Evolutionary conservation across 2,797 vertebrate genomes (phyloP).

Genomic region (Macrochelys suwanniensis): DNA sequence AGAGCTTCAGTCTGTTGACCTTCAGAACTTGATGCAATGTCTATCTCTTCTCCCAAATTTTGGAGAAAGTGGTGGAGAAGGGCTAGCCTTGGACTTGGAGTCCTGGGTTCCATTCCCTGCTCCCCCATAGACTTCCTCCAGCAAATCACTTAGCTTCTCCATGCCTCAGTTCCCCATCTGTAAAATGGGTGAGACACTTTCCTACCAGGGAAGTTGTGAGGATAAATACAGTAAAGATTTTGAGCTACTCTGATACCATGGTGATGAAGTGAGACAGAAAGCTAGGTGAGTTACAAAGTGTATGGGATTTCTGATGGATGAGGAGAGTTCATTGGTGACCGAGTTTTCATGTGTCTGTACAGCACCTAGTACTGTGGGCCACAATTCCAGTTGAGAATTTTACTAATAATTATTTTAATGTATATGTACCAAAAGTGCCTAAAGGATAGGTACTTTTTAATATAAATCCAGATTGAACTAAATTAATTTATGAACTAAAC

Average conservation of each 20-base stretch:
- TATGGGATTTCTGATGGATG: neutral
- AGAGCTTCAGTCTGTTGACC: neutral
- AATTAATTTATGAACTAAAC: neutral
- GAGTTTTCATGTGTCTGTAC: constrained; percentile 5
- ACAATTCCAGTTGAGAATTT: neutral
- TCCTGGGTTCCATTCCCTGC: neutral
- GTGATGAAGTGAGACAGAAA: constrained; percentile 12
- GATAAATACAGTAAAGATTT: constrained; percentile 15
- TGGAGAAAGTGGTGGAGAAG: neutral
- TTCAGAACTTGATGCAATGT: constrained; percentile 59
- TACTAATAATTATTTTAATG: neutral
- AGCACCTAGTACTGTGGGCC: neutral
- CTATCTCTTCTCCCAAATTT: constrained; percentile 49
- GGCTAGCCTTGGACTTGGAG: neutral
- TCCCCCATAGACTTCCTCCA: neutral
- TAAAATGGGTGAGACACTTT: constrained; percentile 22
- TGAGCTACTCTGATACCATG: constrained; percentile 12
- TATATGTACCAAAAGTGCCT: neutral
- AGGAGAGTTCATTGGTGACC: constrained; percentile 26
- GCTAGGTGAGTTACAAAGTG: neutral
- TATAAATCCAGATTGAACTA: neutral
- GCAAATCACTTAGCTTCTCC: neutral
- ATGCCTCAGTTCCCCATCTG: neutral
- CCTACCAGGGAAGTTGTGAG: neutral
- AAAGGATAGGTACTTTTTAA: rapidly evolving